Conservation (phyloP, 2,888 invertebrate species). For the Chalcis sispes region DNA sequence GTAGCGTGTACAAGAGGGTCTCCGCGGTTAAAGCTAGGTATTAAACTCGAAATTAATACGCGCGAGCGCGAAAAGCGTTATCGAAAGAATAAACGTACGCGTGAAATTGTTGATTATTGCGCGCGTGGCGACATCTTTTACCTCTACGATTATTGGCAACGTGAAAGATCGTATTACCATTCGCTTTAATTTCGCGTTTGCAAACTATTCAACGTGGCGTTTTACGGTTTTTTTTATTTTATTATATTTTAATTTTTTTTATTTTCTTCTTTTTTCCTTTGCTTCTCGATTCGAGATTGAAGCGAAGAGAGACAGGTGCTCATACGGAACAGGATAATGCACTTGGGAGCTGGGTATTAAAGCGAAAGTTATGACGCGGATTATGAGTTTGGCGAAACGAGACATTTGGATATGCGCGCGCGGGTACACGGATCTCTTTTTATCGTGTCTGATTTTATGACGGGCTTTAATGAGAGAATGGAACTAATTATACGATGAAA, state of each 20-base stretch:
- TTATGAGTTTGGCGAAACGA: not conserved
- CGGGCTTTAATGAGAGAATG: constrained; percentile 9
- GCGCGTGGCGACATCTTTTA: not conserved
- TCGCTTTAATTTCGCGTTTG: too few species aligned
- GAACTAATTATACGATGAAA: not conserved
- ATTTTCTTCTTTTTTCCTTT: not conserved
- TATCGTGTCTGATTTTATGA: not conserved
- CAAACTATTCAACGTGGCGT: not conserved
- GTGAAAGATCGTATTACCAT: not conserved
- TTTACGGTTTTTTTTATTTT: not conserved
- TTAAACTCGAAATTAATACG: too few species aligned
- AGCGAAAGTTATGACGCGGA: not conserved
- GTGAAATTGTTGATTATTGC: not conserved
- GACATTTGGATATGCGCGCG: not conserved
- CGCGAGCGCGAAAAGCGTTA: not conserved
- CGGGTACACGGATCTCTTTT: constrained; percentile 3
- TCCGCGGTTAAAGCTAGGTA: too few species aligned
- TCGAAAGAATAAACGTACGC: constrained; percentile 12
- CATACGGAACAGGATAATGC: not conserved
- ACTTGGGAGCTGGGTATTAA: not conserved
- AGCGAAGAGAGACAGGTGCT: not conserved
- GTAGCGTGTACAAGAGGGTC: too few species aligned
- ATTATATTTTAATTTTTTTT: not conserved
- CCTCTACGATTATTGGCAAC: not conserved
- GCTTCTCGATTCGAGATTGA: not conserved